Conservation (phyloP, 2,113 vertebrate species). For the Oreotragus oreotragus region DNA sequence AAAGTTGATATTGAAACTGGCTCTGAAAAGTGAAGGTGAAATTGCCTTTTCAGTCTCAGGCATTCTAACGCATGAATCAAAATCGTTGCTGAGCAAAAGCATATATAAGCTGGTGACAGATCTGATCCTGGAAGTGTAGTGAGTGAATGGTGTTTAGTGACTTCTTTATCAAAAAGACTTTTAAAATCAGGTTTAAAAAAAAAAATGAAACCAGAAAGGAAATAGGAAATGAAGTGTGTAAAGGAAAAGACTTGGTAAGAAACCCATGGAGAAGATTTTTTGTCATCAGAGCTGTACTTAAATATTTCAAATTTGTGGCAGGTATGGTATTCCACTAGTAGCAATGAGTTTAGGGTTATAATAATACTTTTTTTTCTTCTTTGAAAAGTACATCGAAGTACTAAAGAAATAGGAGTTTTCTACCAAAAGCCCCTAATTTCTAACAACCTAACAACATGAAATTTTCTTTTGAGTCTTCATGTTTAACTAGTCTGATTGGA, state of each 20-base stretch:
- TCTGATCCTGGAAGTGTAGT: not conserved
- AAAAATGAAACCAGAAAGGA: not conserved
- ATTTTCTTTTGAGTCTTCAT: not conserved
- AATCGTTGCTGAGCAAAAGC: not conserved
- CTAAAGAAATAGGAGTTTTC: not conserved
- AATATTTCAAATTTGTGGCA: not conserved
- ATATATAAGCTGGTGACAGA: not conserved
- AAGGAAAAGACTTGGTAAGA: not conserved
- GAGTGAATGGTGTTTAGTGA: constrained; percentile 2
- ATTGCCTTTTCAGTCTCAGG: not conserved
- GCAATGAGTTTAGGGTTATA: not conserved
- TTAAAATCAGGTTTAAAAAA: not conserved
- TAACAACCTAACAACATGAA: not conserved
- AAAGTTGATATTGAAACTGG: too few species aligned
- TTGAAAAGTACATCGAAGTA: not conserved
- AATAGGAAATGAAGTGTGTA: not conserved
- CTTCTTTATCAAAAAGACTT: constrained; percentile 21
- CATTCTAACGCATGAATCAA: constrained; percentile 35
- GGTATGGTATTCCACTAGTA: not conserved
- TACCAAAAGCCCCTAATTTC: not conserved
- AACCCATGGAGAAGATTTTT: not conserved
- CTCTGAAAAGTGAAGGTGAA: constrained; percentile 36
- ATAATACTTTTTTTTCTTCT: not conserved
- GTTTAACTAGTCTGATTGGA: not conserved
- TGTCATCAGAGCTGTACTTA: not conserved